A percentile compares a stretch with the other conserved stretches of the same genome.
These are phyloP conservation scores for Agrochola macilenta DNA, from an alignment of 2,888 invertebrate genomes.

Conservation along the genomic window DNA sequence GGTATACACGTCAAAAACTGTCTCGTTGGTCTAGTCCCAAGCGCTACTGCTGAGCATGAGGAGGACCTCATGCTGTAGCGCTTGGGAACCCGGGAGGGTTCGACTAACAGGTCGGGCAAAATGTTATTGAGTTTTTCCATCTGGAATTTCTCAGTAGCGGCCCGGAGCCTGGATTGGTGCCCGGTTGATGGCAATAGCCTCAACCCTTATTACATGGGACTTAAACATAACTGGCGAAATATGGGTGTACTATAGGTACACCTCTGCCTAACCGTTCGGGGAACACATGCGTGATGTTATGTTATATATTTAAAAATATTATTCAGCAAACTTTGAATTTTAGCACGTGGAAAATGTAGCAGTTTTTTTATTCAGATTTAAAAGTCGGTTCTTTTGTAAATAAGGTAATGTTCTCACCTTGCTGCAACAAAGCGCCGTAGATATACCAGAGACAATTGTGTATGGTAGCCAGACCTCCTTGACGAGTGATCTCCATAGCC, in stretches of 20 bases:
- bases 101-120: neutral
- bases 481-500: conserved; percentile 89
- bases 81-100: too few relatives aligned
- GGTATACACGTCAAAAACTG: neutral
- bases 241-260: neutral
- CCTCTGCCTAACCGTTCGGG: neutral
- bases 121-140: neutral
- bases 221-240: neutral
- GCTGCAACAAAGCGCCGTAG: conserved; percentile 97
- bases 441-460: conserved; percentile 96
- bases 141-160: neutral
- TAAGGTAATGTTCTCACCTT: conserved; percentile 90
- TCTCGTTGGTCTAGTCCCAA: neutral
- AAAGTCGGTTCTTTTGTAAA: neutral
- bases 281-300: neutral
- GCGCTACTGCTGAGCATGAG: neutral
- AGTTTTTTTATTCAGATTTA: neutral
- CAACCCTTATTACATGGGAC: neutral
- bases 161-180: neutral
- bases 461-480: conserved; percentile 91
- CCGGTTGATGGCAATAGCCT: neutral
- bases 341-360: neutral
- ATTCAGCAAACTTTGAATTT: neutral
- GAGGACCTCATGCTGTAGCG: too few relatives aligned
- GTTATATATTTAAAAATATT: neutral